These are phyloP conservation scores for Caracal caracal DNA, from an alignment of 2,113 vertebrate species.

Conservation along the genomic window DNA sequence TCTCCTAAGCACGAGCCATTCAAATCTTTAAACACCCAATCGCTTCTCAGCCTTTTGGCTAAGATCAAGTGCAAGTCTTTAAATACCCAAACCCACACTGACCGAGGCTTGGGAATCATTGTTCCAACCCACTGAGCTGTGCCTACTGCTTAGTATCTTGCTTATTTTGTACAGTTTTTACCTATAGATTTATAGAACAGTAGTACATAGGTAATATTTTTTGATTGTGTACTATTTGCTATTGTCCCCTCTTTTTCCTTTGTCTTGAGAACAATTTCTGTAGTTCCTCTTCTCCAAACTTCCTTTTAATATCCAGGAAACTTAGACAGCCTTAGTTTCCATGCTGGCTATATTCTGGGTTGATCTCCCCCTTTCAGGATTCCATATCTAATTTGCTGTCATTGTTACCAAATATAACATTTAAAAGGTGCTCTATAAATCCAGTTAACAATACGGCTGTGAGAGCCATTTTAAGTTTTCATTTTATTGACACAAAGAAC, in stretches of 20 bases:
- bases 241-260: not conserved
- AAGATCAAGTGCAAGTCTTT: not conserved
- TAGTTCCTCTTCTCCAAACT: not conserved
- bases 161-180: not conserved
- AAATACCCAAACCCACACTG: not conserved
- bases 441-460: not conserved
- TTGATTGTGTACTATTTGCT: not conserved
- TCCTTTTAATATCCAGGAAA: not conserved
- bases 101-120: not conserved
- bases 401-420: slow-evolving; percentile 24
- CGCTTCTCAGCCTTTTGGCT: too few relatives aligned
- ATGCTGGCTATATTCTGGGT: not conserved
- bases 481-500: slow-evolving; percentile 41
- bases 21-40: not conserved
- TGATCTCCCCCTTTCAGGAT: not conserved
- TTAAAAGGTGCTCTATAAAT: not conserved
- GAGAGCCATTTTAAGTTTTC: slow-evolving; percentile 42
- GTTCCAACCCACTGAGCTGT: not conserved
- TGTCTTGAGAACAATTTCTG: slow-evolving; percentile 1
- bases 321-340: not conserved
- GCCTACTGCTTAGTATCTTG: not conserved
- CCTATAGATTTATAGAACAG: not conserved
- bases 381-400: not conserved
- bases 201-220: not conserved
- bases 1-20: not conserved